phyloP scores from a whole-genome alignment of 1,140 invertebrate genomes.

The Drosophila arawakana region DNA sequence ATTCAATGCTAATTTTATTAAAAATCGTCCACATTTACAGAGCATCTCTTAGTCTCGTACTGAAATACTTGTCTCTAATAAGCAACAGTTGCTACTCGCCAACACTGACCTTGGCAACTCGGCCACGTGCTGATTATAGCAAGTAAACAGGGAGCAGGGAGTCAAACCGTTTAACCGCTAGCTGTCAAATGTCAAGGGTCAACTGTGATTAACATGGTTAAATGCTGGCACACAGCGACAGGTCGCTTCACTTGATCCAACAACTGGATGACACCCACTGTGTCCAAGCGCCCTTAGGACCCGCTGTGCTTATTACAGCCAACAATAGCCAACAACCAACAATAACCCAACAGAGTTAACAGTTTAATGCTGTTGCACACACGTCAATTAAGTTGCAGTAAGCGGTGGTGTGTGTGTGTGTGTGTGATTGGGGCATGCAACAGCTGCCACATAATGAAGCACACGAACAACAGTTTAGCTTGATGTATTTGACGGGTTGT shows the following conservation, averaged over 20 bases:
- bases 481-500: conserved; percentile 3
- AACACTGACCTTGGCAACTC: conserved; percentile 8
- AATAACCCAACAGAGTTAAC: not conserved
- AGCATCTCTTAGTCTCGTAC: not conserved
- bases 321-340: not conserved
- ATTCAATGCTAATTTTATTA: not conserved
- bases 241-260: conserved; percentile 22
- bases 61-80: not conserved
- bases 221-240: not conserved
- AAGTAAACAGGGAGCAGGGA: not conserved
- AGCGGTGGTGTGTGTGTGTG: not conserved
- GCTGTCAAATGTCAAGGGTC: conserved; percentile 35
- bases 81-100: conserved; percentile 6
- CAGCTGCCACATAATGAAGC: conserved; percentile 4
- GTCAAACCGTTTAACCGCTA: conserved; percentile 34
- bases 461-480: not conserved
- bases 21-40: not conserved
- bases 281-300: conserved; percentile 13
- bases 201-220: conserved; percentile 29
- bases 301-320: conserved; percentile 26
- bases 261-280: conserved; percentile 3
- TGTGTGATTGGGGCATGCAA: not conserved
- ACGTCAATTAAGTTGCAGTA: conserved; percentile 4
- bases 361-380: conserved; percentile 25
- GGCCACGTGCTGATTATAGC: conserved; percentile 1